Evolutionary conservation across 2,888 invertebrate genomes (phyloP).

Genomic region (Orchestes rusci): DNA sequence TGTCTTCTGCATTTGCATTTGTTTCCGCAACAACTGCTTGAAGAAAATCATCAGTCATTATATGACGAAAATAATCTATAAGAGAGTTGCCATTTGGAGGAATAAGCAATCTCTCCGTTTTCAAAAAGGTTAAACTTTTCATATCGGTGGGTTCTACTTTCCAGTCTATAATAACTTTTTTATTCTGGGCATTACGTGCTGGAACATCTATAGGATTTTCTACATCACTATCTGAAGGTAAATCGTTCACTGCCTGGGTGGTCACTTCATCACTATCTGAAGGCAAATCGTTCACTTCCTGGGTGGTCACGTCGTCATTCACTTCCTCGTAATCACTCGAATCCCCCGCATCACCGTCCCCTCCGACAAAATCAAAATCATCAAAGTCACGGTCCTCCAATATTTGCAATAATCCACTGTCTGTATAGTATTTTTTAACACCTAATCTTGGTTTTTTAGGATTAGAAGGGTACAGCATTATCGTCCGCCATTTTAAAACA

Average conservation of each 20-base stretch:
- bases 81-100: not conserved
- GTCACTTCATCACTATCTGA: too few species aligned
- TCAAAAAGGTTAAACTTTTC: constrained; percentile 2
- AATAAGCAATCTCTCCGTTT: not conserved
- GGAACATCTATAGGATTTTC: constrained; percentile 2
- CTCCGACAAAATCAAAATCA: not conserved
- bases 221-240: constrained; percentile 1
- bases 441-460: constrained; percentile 3
- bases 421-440: not conserved
- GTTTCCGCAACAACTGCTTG: not conserved
- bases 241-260: constrained; percentile 1
- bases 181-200: not conserved
- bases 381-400: not conserved
- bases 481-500: too few species aligned
- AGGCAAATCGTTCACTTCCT: too few species aligned
- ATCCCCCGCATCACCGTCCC: not conserved
- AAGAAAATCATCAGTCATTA: not conserved
- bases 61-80: not conserved
- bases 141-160: constrained; percentile 3
- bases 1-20: not conserved
- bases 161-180: too few species aligned
- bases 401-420: not conserved
- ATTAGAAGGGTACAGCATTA: constrained; percentile 1
- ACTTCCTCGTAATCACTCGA: constrained; percentile 3
- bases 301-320: not conserved